Evolutionary conservation across 1,140 invertebrate genomes (phyloP).

Genomic region (Elysia chlorotica): DNA sequence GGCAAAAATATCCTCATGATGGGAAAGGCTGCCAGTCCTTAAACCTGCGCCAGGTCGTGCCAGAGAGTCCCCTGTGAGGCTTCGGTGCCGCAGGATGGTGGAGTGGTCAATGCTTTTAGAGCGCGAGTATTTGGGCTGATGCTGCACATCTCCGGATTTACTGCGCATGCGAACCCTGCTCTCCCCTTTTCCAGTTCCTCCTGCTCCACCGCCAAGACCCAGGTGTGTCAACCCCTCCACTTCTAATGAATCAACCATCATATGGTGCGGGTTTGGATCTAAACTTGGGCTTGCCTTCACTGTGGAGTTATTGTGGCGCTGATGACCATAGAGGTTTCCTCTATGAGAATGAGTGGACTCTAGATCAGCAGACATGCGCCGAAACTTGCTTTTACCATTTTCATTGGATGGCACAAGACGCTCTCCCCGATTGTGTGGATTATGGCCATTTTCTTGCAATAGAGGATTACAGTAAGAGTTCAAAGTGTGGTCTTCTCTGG

Average conservation of each 20-base stretch:
- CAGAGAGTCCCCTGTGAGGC: conserved; percentile 44
- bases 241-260: conserved; percentile 3
- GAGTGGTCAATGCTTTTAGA: conserved; percentile 49
- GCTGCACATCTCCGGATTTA: conserved; percentile 49
- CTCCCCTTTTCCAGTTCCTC: too few species aligned
- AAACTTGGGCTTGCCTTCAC: conserved; percentile 2
- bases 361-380: conserved; percentile 47
- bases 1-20: conserved; percentile 41
- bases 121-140: conserved; percentile 39
- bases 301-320: conserved; percentile 7
- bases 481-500: conserved; percentile 4
- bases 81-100: conserved; percentile 48
- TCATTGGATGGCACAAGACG: neutral
- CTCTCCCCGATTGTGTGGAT: neutral
- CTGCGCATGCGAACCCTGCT: conserved; percentile 39
- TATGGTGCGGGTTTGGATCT: neutral
- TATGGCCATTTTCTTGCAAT: too few species aligned
- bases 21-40: conserved; percentile 30
- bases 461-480: too few species aligned
- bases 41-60: conserved; percentile 33
- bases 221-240: conserved; percentile 2
- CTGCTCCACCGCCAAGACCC: too few species aligned
- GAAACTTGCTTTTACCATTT: conserved; percentile 25
- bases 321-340: too few species aligned
- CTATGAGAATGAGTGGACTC: too few species aligned